Conservation (phyloP, 1,140 invertebrate species). For the Drosophila insularis region DNA sequence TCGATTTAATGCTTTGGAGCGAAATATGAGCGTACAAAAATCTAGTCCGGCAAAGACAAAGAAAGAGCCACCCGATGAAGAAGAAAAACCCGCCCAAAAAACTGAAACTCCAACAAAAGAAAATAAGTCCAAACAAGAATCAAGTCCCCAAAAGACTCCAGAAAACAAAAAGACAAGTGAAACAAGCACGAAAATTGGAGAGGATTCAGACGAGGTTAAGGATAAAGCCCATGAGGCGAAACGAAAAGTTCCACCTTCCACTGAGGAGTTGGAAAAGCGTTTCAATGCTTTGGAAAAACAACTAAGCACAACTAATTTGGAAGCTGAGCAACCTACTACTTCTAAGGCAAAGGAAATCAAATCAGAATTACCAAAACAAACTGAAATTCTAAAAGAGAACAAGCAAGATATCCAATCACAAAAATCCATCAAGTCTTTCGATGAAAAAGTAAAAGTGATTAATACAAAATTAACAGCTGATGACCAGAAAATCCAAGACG, state of each 20-base stretch:
- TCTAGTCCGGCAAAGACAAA: conserved; percentile 59
- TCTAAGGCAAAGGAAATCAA: conserved; percentile 19
- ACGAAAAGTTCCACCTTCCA: conserved; percentile 65
- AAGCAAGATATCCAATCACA: neutral
- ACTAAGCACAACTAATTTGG: conserved; percentile 48
- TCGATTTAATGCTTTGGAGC: conserved; percentile 71
- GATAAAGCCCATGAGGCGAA: conserved; percentile 11
- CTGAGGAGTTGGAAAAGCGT: conserved; percentile 74
- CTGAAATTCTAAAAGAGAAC: neutral
- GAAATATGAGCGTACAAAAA: conserved; percentile 66
- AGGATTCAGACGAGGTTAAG: neutral
- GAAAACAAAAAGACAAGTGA: neutral
- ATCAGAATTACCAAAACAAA: conserved; percentile 16
- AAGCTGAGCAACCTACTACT: conserved; percentile 25
- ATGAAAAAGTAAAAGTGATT: conserved; percentile 46
- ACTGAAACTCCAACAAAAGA: neutral
- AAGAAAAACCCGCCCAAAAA: neutral
- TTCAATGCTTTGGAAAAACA: conserved; percentile 74
- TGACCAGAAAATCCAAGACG: neutral
- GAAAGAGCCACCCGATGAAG: conserved; percentile 71
- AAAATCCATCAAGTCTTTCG: conserved; percentile 39
- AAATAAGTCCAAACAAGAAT: neutral
- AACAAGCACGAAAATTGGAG: neutral
- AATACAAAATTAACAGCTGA: conserved; percentile 24
- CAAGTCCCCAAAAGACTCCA: neutral